These are phyloP conservation scores for Enteromius paludinosus DNA, from an alignment of 2,797 vertebrate species.

Conservation along the genomic window DNA sequence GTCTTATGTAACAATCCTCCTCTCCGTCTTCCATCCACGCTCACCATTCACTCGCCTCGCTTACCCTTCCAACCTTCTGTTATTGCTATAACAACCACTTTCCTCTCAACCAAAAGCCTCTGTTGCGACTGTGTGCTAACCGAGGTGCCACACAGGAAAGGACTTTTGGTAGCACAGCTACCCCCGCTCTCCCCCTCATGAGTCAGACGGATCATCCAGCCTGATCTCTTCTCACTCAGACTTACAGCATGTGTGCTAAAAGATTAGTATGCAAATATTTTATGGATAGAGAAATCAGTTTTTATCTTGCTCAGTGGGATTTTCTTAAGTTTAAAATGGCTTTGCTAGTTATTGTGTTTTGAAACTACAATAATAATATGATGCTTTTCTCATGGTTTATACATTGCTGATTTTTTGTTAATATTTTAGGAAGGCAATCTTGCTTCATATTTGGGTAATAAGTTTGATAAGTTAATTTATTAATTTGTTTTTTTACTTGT, in stretches of 20 bases:
- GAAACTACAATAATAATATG: background rate
- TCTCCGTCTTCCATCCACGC: conserved; percentile 77
- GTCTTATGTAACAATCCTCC: conserved; percentile 84
- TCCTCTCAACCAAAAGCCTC: conserved; percentile 60
- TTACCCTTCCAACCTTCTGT: conserved; percentile 74
- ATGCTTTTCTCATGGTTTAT: background rate
- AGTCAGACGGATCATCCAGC: conserved; percentile 18
- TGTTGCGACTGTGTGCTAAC: conserved; percentile 73
- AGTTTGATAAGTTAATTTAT: background rate
- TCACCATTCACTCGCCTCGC: conserved; percentile 67
- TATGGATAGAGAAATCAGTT: background rate
- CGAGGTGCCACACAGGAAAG: conserved; percentile 59
- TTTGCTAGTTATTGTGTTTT: background rate
- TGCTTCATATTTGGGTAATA: background rate
- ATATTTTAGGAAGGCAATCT: background rate
- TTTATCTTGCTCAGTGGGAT: background rate
- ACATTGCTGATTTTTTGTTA: background rate
- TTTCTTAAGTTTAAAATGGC: background rate
- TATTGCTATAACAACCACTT: conserved; percentile 78
- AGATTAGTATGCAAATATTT: background rate
- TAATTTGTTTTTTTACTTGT: background rate
- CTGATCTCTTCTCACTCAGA: conserved; percentile 8
- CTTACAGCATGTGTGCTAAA: background rate
- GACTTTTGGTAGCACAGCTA: conserved; percentile 41
- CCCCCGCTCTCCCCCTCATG: conserved; percentile 40